Percentiles rank a stretch among this genome's conserved stretches.
Conservation (phyloP, 2,888 invertebrate species). For the Aporophyla nigra region DNA sequence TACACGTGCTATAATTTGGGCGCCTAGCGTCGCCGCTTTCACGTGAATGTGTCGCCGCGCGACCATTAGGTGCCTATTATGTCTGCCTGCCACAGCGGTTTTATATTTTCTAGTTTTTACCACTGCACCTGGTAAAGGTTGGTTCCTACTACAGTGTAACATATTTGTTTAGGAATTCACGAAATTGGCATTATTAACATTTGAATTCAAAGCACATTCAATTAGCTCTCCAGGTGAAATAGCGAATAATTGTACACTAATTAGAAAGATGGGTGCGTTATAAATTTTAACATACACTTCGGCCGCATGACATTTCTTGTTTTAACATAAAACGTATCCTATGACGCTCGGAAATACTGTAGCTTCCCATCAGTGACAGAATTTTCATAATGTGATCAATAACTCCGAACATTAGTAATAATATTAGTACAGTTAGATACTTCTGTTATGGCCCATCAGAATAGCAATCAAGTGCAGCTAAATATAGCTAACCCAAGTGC, state of each 20-base stretch:
- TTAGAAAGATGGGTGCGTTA: background rate
- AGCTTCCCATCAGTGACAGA: background rate
- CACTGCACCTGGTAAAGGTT: conserved; percentile 51
- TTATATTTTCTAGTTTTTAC: conserved; percentile 65
- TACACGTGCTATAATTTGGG: conserved; percentile 50
- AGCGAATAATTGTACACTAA: background rate
- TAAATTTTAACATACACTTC: background rate
- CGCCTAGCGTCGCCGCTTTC: conserved; percentile 70
- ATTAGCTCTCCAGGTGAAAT: background rate
- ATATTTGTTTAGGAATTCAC: background rate
- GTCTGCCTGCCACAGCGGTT: conserved; percentile 73
- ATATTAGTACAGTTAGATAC: background rate
- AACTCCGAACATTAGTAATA: background rate
- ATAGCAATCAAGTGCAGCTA: background rate
- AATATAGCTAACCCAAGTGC: background rate
- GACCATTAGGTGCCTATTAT: conserved; percentile 88
- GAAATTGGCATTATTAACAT: background rate
- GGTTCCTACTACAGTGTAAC: conserved; percentile 27
- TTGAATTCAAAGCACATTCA: background rate
- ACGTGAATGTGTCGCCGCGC: conserved; percentile 82
- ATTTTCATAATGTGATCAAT: background rate
- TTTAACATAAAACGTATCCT: background rate
- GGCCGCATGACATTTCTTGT: too few relatives aligned
- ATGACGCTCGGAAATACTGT: background rate
- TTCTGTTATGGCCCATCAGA: background rate